phyloP scores from a whole-genome alignment of 2,797 vertebrate genomes.

The Darevskia nairensis region DNA sequence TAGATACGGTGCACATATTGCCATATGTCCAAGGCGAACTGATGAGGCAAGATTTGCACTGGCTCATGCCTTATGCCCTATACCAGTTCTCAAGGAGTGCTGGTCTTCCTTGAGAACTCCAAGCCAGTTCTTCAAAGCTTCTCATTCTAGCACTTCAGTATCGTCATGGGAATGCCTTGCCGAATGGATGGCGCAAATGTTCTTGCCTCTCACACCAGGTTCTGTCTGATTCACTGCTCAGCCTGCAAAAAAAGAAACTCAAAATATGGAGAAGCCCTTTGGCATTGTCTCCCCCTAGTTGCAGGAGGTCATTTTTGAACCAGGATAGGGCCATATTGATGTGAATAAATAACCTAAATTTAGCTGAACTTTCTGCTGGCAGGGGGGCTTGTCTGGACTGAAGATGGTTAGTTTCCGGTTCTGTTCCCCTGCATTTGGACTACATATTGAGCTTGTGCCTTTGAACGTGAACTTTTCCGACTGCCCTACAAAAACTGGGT shows the following conservation, averaged over 20 bases:
- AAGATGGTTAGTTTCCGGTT: background rate
- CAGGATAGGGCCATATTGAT: background rate
- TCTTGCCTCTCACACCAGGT: background rate
- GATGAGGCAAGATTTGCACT: background rate
- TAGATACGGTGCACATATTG: too few species aligned
- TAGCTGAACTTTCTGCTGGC: background rate
- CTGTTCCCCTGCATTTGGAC: background rate
- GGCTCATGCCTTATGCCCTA: background rate
- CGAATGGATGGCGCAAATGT: background rate
- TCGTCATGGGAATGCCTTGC: background rate
- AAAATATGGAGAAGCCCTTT: background rate
- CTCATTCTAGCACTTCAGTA: background rate
- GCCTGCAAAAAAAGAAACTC: background rate
- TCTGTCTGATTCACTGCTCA: background rate
- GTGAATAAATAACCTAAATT: conserved; percentile 9
- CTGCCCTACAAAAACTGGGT: background rate
- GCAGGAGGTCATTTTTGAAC: background rate
- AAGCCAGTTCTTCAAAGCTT: background rate
- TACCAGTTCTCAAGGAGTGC: background rate
- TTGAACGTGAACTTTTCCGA: background rate
- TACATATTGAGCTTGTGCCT: background rate
- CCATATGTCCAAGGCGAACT: too few species aligned
- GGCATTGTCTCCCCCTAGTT: background rate
- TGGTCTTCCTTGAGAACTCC: background rate
- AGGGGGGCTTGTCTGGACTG: background rate